Evolutionary conservation across 2,113 vertebrate genomes (phyloP).

Genomic region (Leiothrix lutea): DNA sequence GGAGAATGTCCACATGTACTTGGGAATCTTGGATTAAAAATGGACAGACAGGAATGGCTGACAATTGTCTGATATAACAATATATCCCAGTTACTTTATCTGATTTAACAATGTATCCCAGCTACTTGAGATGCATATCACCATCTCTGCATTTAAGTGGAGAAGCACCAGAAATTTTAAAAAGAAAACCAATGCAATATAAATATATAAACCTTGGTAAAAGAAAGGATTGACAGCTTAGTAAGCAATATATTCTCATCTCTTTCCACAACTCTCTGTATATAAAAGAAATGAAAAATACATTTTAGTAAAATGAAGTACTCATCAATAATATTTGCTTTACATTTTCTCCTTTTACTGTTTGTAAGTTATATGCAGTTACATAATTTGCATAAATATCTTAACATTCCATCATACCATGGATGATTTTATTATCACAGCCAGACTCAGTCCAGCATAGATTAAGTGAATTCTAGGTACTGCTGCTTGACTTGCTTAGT

Average conservation of each 20-base stretch:
- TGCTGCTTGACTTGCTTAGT: neutral
- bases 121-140: neutral
- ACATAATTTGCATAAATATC: neutral
- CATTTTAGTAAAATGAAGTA: neutral
- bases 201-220: neutral
- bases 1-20: neutral
- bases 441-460: neutral
- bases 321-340: neutral
- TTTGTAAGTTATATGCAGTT: neutral
- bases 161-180: neutral
- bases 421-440: neutral
- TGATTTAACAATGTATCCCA: neutral
- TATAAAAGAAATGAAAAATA: neutral
- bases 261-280: neutral
- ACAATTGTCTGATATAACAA: neutral
- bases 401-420: neutral
- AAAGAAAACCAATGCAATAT: neutral
- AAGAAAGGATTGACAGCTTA: neutral
- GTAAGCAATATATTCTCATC: neutral
- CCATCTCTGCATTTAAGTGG: neutral
- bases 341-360: neutral
- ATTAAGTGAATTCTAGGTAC: neutral
- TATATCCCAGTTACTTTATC: neutral
- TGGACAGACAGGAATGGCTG: neutral
- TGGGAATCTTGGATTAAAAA: neutral